Evolutionary conservation across 1,140 invertebrate genomes (phyloP), one percentile per base, ranked within the genome.

Genomic region (Antheraea pernyi): DNA sequence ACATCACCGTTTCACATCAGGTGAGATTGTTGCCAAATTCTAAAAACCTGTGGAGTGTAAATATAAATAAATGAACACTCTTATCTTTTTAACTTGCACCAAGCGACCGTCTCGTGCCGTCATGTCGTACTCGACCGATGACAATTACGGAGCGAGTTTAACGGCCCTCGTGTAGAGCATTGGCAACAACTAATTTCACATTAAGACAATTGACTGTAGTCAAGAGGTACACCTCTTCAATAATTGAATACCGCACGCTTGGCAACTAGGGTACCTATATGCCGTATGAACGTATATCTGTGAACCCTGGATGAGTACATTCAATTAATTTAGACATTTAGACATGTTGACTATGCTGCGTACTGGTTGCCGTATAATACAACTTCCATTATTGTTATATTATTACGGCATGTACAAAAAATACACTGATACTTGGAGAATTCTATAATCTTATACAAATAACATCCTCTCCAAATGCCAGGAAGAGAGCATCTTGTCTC

Each of bases 91-190:
- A 61, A 61, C 60, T 61, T 22, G 19, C 60, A 48, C 64, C 64
- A 65, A 19, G 16, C 64, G 4, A 19, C 39, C 13, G 19, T 48
- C 37, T 65, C 39, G 39, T 48, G 64, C n/a, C 18, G 18, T 42
- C 64, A 19, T 19, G 39, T 65, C 36, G 18, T 53, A 65, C 42
- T 18, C 39, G 39, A 19, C 18, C 64, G n/a, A 48, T 63, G 60
- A 71, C 70, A 71, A 71, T 71, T 71, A 71, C 48, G 22, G 30
- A 19, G 42, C 46, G 42, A 13, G 60, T 67, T 63, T 67, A 68
- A 72, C 68, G 66, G 63, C 66, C 30, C 62, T 68, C 37, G 53
- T 67, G 70, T 67, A 72, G 53, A 61, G 58, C 66, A 65, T 72
- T 72, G 53, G 62, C 70, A 42, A 63, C 53, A 64, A 62, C 59